These are phyloP conservation scores for Hydriomena furcata DNA, from an alignment of 2,888 invertebrate species.

Conservation along the genomic window DNA sequence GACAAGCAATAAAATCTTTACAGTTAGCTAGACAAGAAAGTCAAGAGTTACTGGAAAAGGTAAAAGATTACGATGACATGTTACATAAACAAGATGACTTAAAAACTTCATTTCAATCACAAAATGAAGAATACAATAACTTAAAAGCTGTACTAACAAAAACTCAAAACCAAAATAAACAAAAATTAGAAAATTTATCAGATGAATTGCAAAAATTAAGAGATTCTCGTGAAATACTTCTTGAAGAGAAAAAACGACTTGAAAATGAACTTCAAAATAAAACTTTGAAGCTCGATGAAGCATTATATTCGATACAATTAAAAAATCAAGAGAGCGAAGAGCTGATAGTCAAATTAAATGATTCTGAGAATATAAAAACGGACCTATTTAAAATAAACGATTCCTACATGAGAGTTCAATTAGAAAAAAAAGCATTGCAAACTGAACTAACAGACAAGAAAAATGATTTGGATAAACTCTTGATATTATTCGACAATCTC, in stretches of 20 bases:
- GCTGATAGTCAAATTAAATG: slow-evolving; percentile 43
- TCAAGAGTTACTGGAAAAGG: slow-evolving; percentile 55
- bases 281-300: slow-evolving; percentile 46
- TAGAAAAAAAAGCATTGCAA: slow-evolving; percentile 49
- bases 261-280: slow-evolving; percentile 50
- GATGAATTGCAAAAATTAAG: slow-evolving; percentile 46
- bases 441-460: slow-evolving; percentile 45
- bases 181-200: slow-evolving; percentile 45
- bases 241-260: slow-evolving; percentile 48
- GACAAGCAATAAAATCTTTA: slow-evolving; percentile 47
- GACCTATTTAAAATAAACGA: slow-evolving; percentile 45
- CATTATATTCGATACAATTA: slow-evolving; percentile 44
- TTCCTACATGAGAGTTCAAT: slow-evolving; percentile 40
- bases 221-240: slow-evolving; percentile 45
- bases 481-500: slow-evolving; percentile 21
- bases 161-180: slow-evolving; percentile 45
- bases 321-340: slow-evolving; percentile 53
- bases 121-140: slow-evolving; percentile 42
- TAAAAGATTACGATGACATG: slow-evolving; percentile 50
- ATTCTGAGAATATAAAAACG: slow-evolving; percentile 46
- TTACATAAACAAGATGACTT: slow-evolving; percentile 44
- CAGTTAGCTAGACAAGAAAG: slow-evolving; percentile 61
- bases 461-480: slow-evolving; percentile 37
- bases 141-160: slow-evolving; percentile 40
- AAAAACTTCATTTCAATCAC: slow-evolving; percentile 39